A percentile compares a stretch with the other conserved stretches of the same genome.
phyloP scores from a whole-genome alignment of 2,113 vertebrate genomes.

The Tenrec ecaudatus region DNA sequence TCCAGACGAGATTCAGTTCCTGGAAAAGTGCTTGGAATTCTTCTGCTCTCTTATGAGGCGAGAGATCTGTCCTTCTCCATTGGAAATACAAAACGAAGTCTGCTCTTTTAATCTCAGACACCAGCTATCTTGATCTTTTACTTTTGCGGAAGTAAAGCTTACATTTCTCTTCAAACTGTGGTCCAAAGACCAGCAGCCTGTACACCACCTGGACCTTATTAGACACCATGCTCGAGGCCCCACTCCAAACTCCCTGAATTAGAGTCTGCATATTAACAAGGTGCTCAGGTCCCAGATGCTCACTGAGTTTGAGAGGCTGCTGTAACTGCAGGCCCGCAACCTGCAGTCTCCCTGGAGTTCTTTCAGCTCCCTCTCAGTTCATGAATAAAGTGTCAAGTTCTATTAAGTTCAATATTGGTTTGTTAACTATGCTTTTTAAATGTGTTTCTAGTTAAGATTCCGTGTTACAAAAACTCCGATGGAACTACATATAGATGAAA shows the following conservation, averaged over 20 bases:
- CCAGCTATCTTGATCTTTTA: background rate
- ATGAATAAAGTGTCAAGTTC: background rate
- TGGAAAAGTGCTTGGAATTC: background rate
- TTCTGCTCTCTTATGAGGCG: accelerated
- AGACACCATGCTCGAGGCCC: background rate
- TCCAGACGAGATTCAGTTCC: background rate
- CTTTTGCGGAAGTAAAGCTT: background rate
- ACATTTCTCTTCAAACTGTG: background rate
- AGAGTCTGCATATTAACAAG: background rate
- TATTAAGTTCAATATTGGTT: no score
- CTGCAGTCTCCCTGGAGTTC: background rate
- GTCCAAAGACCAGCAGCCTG: background rate
- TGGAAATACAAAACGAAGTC: background rate
- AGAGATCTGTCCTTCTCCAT: accelerated
- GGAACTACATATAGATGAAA: no score
- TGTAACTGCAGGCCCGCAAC: accelerated
- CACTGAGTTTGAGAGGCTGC: background rate
- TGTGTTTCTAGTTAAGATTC: no score
- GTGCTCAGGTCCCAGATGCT: background rate
- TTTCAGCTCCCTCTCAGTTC: background rate
- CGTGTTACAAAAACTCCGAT: no score
- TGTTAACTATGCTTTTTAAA: no score
- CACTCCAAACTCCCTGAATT: background rate
- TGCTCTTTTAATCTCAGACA: background rate
- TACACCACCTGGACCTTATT: background rate